Evolutionary conservation across 2,797 vertebrate species (phyloP), one percentile per base, ranked within the genome.

Genomic region (Iguana delicatissima): DNA sequence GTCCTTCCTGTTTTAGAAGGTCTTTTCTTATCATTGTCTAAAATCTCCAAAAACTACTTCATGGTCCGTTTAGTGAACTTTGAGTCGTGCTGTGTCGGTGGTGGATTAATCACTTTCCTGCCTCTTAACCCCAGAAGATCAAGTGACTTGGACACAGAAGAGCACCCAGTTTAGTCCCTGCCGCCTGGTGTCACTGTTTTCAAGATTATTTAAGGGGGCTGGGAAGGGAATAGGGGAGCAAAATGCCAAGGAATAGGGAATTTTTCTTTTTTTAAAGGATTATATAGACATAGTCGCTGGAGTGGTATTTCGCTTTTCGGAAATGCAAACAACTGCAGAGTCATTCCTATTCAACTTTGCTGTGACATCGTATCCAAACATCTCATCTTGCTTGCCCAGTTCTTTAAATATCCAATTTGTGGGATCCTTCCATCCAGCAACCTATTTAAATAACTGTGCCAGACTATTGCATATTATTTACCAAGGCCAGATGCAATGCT

Each of bases 181-280:
- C 97, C 97, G 96, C 97, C 96, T 97, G 97, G 96, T 95, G 97
- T 97, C 97, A 97, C 97, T 97, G 96, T 97, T 94, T 88, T 94
- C 96, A 95, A 95, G 95, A 93, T 84, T 76, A 57, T 82, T 72
- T 18, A 42, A 73, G 24, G 73, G n/a, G 35, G 16, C 1, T 16
- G 73, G 6, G 14, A 8, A 16, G 35, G 73, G 77, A 69, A 55
- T 26, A 83, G 50, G 46, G 93, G 16, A 57, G 84, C 91, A 52
- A 85, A 92, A 90, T n/a, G 87, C 0, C 13, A 59, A 55, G 46
- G 64, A 76, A 7, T 3, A 9, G 29, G 32, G 59, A 35, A 46
- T 46, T 46, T 46, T 46, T 46, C 42, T 46, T 46, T 46, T 1
- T 12, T 67, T 7, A 29, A 67, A 24, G 64, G 26, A 32, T 69